phyloP scores from a whole-genome alignment of 2,113 vertebrate genomes.

The Diglossa brunneiventris region DNA sequence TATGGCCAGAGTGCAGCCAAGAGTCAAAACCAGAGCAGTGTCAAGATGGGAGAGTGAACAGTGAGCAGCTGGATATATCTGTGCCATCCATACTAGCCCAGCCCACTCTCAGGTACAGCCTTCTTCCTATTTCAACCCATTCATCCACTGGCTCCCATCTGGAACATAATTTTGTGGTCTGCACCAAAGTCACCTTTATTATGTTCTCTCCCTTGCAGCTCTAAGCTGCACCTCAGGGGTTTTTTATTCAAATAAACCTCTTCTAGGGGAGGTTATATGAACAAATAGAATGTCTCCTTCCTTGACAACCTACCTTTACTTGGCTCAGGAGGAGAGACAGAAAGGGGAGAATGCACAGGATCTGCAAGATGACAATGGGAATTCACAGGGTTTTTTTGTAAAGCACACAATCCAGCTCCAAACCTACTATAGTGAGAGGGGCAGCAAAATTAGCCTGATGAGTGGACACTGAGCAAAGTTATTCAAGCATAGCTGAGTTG shows the following conservation, averaged over 20 bases:
- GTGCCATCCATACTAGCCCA: not conserved
- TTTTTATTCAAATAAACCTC: not conserved
- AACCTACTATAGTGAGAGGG: accelerated
- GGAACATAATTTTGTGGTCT: not conserved
- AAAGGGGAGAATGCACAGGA: not conserved
- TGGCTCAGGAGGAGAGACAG: not conserved
- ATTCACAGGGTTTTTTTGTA: not conserved
- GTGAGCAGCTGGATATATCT: not conserved
- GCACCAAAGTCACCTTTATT: not conserved
- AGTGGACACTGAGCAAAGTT: not conserved
- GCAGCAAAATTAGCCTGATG: not conserved
- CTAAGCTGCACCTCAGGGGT: not conserved
- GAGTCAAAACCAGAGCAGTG: not conserved
- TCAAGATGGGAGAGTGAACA: not conserved
- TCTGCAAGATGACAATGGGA: not conserved
- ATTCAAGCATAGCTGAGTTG: not conserved
- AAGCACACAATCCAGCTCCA: not conserved
- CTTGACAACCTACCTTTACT: not conserved
- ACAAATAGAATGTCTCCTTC: not conserved
- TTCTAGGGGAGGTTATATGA: not conserved
- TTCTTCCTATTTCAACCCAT: not conserved
- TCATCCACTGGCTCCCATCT: not conserved
- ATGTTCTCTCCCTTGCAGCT: not conserved
- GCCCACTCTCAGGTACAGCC: not conserved
- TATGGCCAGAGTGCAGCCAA: not conserved